Evolutionary conservation across 2,797 vertebrate genomes (phyloP).

Genomic region (Hipposideros larvatus): DNA sequence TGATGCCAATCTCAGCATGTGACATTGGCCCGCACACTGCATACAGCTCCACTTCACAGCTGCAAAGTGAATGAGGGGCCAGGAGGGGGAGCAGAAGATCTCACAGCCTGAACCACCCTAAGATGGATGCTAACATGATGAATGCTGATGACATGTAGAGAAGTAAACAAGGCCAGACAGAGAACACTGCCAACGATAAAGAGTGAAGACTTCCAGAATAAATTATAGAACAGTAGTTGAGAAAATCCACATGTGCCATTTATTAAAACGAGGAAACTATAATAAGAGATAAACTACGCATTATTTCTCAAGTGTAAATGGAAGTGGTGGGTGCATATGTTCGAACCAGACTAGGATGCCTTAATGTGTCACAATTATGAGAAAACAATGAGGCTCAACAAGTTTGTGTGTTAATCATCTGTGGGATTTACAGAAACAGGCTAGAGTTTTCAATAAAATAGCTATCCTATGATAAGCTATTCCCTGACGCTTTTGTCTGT

Average conservation of each 20-base stretch:
- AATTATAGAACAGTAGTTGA: neutral
- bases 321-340: neutral
- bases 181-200: neutral
- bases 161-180: neutral
- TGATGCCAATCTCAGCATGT: neutral
- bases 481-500: neutral
- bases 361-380: neutral
- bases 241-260: neutral
- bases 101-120: neutral
- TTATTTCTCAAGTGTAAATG: neutral
- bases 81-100: neutral
- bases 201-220: neutral
- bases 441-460: neutral
- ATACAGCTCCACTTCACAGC: neutral
- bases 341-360: neutral
- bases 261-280: neutral
- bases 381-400: neutral
- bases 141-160: neutral
- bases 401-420: neutral
- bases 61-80: neutral
- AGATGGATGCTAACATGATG: neutral
- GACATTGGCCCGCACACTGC: neutral
- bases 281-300: neutral
- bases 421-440: neutral
- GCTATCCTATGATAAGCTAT: neutral